Percentiles rank a stretch among this genome's conserved stretches.
These are phyloP conservation scores for Drosophila meridiana DNA, from an alignment of 2,888 invertebrate genomes.

Conservation along the genomic window DNA sequence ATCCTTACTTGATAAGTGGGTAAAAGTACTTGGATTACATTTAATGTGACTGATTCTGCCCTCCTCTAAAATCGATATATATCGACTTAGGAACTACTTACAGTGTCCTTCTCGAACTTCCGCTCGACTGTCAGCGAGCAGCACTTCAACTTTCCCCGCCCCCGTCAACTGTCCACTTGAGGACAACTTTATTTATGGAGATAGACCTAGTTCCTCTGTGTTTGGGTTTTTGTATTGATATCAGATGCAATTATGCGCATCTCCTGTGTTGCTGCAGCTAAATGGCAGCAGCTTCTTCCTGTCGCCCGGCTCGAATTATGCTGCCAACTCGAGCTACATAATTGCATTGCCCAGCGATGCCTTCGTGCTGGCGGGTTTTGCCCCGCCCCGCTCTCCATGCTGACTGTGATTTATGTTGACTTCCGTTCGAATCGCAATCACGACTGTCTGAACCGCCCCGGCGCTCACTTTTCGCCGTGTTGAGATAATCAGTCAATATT, in stretches of 20 bases:
- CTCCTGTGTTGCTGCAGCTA: slow-evolving; percentile 70
- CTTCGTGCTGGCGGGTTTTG: background rate
- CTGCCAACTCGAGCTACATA: slow-evolving; percentile 69
- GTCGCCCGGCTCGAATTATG: slow-evolving; percentile 67
- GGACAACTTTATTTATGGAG: background rate
- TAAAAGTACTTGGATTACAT: too few species aligned
- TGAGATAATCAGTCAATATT: slow-evolving; percentile 84
- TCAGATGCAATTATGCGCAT: slow-evolving; percentile 79
- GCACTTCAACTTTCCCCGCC: background rate
- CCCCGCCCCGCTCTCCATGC: slow-evolving; percentile 8
- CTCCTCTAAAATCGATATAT: background rate
- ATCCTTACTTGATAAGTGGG: too few species aligned
- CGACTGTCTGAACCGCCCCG: slow-evolving; percentile 31
- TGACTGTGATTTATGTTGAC: slow-evolving; percentile 75
- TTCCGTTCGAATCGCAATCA: slow-evolving; percentile 76
- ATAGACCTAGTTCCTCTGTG: slow-evolving; percentile 1
- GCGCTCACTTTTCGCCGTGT: slow-evolving; percentile 50
- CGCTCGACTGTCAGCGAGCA: background rate
- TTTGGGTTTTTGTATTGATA: slow-evolving; percentile 29
- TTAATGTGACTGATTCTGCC: too few species aligned
- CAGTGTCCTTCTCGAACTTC: background rate
- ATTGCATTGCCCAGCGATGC: slow-evolving; percentile 61
- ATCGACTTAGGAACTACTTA: background rate
- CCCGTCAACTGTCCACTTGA: background rate
- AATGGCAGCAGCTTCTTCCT: slow-evolving; percentile 78